These are phyloP conservation scores for Aotus griseimembra DNA, from an alignment of 2,797 vertebrate species.

Conservation along the genomic window DNA sequence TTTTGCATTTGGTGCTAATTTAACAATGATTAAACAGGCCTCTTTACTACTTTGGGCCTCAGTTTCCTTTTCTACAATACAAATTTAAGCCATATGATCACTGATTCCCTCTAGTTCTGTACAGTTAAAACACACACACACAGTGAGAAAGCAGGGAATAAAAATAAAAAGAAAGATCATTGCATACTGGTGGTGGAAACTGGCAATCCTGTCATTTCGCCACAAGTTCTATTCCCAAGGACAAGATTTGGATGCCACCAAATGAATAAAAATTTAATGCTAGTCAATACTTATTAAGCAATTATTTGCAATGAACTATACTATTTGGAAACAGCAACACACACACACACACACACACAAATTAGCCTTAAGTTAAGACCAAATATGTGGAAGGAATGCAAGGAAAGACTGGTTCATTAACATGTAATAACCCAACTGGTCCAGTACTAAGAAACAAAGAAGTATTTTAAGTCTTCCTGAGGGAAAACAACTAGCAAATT, in stretches of 20 bases:
- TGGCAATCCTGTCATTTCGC: not conserved
- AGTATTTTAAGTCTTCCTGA: slow-evolving; percentile 38
- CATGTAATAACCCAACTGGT: not conserved
- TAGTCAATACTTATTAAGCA: not conserved
- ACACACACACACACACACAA: too few species aligned
- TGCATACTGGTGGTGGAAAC: not conserved
- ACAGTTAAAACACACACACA: not conserved
- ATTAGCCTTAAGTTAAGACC: not conserved
- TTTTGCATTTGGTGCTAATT: not conserved
- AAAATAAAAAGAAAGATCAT: not conserved
- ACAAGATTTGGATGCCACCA: not conserved
- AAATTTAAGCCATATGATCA: slow-evolving; percentile 29
- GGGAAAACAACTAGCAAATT: not conserved
- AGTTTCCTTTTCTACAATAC: not conserved
- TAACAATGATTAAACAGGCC: not conserved
- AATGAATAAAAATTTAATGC: slow-evolving; percentile 2
- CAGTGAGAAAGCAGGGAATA: not conserved
- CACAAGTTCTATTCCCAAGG: not conserved
- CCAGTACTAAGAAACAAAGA: not conserved
- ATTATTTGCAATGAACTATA: slow-evolving; percentile 26
- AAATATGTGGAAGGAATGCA: slow-evolving; percentile 47
- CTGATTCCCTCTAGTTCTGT: not conserved
- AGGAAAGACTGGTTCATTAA: slow-evolving; percentile 44
- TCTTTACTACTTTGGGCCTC: slow-evolving; percentile 13
- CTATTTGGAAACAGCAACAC: not conserved